These are phyloP conservation scores for Macaca nemestrina DNA, from an alignment of 2,113 vertebrate species.

Conservation along the genomic window DNA sequence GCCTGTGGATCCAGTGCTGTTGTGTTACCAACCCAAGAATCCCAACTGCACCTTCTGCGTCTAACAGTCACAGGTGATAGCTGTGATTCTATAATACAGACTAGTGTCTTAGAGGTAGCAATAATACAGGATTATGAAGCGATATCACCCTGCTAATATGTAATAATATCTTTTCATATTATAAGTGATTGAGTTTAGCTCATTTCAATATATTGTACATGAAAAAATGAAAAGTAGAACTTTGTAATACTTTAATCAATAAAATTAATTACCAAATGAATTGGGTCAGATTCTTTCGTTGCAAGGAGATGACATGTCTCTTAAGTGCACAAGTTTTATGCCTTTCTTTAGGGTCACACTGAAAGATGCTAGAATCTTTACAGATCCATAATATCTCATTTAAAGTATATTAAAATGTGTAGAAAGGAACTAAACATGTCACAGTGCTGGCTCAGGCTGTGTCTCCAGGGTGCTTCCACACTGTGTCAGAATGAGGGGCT, in stretches of 20 bases:
- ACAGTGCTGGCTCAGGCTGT: background rate
- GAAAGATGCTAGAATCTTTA: background rate
- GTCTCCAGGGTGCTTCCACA: background rate
- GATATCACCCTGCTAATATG: background rate
- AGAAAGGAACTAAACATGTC: background rate
- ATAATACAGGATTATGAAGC: background rate
- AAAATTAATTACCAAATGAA: constrained; percentile 37
- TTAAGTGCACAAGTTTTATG: background rate
- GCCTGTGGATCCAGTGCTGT: background rate
- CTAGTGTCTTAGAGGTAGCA: background rate
- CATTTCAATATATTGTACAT: background rate
- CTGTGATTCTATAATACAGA: background rate
- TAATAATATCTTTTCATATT: background rate
- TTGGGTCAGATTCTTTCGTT: background rate
- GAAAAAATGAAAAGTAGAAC: background rate
- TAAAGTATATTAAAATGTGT: background rate
- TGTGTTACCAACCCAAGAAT: background rate
- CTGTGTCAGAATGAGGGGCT: background rate
- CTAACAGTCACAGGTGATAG: background rate
- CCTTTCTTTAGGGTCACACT: background rate
- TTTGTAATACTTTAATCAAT: constrained; percentile 42
- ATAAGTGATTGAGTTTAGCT: background rate
- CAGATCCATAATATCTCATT: background rate
- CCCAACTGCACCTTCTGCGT: background rate
- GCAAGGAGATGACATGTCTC: background rate